Evolutionary conservation across 2,797 vertebrate genomes (phyloP), one percentile per base, ranked within the genome.

Genomic region (Geotrypetes seraphini): DNA sequence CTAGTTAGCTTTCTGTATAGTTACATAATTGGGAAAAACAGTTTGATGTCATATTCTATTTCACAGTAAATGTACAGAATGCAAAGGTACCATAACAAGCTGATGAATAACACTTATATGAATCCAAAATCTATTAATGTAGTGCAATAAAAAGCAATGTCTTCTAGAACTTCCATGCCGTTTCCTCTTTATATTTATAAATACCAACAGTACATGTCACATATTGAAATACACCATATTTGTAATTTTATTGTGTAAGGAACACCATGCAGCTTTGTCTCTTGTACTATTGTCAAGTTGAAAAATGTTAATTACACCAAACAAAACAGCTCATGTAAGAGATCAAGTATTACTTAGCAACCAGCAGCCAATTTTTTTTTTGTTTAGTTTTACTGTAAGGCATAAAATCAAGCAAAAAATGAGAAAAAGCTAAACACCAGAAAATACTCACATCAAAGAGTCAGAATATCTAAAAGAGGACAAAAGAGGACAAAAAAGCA

Each of bases 371-470:
- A n/a, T n/a, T n/a, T n/a, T n/a, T 40, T 27, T 7, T 2, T 36
- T 12, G 8, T 16, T 3, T 12, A 12, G n/a, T 7, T 10, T 4
- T 8, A 10, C 7, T 5, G 13, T 12, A 20, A 36, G 21, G 7
- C 8, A n/a, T 1, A 14, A 12, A 15, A 1, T 10, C 12, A 16
- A 23, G 13, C 12, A 9, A 15, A 20, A 27, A 3, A 23, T 3
- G n/a, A 31, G 7, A 22, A 8, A 13, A 32, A 37, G 14, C 24
- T 19, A 18, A 15, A 34, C 23, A 19, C 43, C n/a, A 12, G 15
- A 34, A 62, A 19, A 33, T 64, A 67, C 53, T 66, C 49, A 72
- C 65, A 61, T 51, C 11, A 60, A 19, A 24, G 14, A 41, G 15
- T 43, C 41, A 13, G 31, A 43, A 37, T 45, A 18, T 32, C 58